These are phyloP conservation scores for Falco naumanni DNA, from an alignment of 2,797 vertebrate species.

Conservation along the genomic window DNA sequence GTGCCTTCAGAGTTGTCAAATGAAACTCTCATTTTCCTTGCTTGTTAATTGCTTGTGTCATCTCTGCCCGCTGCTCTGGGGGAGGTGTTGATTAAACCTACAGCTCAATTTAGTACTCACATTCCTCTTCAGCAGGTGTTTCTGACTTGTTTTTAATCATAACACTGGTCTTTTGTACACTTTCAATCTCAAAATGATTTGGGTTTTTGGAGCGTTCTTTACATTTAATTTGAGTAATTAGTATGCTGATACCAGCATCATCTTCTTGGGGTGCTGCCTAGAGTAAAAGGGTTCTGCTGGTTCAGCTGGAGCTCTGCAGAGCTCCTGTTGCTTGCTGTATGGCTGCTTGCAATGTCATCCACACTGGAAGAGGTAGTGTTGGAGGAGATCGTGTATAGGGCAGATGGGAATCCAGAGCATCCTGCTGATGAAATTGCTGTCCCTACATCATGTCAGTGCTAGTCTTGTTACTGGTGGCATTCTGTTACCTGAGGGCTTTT, in stretches of 20 bases:
- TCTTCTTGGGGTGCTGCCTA: not conserved
- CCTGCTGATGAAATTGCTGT: not conserved
- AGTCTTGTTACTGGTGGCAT: not conserved
- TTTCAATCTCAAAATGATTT: not conserved
- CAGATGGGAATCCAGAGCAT: not conserved
- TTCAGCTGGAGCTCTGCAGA: not conserved
- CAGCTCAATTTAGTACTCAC: not conserved
- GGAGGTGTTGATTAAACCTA: not conserved
- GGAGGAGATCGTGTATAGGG: not conserved
- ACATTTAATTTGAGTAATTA: not conserved
- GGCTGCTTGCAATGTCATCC: not conserved
- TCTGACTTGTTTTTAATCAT: not conserved
- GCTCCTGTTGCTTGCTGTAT: not conserved
- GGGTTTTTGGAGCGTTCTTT: not conserved
- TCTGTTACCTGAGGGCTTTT: not conserved
- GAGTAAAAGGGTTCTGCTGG: not conserved
- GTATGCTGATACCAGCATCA: not conserved
- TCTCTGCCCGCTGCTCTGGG: not conserved
- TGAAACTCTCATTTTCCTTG: not conserved
- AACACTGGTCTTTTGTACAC: not conserved
- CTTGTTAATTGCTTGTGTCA: not conserved
- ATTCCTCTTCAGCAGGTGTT: not conserved
- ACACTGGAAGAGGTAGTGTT: not conserved
- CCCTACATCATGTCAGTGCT: fast-evolving
- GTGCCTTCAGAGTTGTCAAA: not conserved